Evolutionary conservation across 2,797 vertebrate species (phyloP), one percentile per base, ranked within the genome.

Genomic region (Chelon auratus): DNA sequence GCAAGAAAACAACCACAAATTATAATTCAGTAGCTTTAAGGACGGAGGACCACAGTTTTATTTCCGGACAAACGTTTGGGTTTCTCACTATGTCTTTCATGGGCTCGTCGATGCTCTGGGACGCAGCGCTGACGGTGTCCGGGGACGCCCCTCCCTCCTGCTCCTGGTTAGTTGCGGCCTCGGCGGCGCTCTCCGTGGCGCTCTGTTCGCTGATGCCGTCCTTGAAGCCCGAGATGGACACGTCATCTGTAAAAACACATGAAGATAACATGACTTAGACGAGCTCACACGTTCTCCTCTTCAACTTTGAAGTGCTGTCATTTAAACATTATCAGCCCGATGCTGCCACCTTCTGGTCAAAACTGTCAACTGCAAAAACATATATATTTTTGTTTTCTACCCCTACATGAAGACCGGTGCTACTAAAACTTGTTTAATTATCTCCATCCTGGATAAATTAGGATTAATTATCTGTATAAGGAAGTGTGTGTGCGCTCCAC

Each of bases 51-150:
- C 1, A 26, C 7, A 8, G n/a, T 9, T 30, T 26, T 39, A 26
- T 26, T 26, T 4, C 2, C 1, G 18, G 18, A 12, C 1, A 1
- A 22, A 14, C 6, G 33, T 33, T 0, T 13, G 2, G 7, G 1
- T 5, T 5, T 76, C 89, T 94, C 94, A 99, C 98, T 87, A 94
- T 87, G 73, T 99, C 98, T 92, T 97, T 95, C 69, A 86, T 93
- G 77, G 92, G 92, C 39, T 99, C 97, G 1, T 95, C 97, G 24
- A 93, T 94, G 90, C 95, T 96, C 87, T 99, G 97, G 58, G 97
- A 99, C 68, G 96, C 91, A 8, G 96, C 96, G 15, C 98, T 99
- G 83, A 96, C 87, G 0, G 95, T 96, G 81, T 99, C 98, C 13
- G 97, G 97, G 69, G 98, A 99, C 45, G 92, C 93, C 45, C 92